These are phyloP conservation scores for Marronus borbonicus DNA, from an alignment of 2,888 invertebrate species.

Conservation along the genomic window DNA sequence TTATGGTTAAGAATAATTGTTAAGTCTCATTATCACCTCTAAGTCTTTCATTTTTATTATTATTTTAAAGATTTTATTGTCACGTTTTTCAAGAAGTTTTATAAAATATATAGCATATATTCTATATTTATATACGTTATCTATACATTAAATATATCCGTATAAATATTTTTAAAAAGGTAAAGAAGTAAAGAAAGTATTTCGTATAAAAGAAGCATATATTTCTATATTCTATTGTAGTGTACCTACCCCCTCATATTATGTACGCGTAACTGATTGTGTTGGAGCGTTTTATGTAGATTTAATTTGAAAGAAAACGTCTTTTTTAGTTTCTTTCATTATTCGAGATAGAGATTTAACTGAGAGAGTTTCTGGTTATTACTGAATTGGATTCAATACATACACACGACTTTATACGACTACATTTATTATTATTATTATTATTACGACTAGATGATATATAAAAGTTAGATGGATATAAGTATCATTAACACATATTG, in stretches of 20 bases:
- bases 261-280: constrained; percentile 11
- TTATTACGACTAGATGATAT: constrained; percentile 5
- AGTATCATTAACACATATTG: background rate
- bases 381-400: background rate
- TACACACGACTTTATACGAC: background rate
- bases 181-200: constrained; percentile 35
- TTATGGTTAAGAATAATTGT: constrained; percentile 45
- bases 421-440: constrained; percentile 16
- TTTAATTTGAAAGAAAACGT: background rate
- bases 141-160: constrained; percentile 12
- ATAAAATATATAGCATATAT: constrained; percentile 11
- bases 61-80: constrained; percentile 49
- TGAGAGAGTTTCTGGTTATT: background rate
- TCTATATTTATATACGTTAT: constrained; percentile 34
- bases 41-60: constrained; percentile 51
- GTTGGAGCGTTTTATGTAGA: background rate
- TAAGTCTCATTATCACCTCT: constrained; percentile 53
- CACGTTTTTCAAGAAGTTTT: constrained; percentile 41
- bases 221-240: constrained; percentile 30
- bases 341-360: background rate
- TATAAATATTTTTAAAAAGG: constrained; percentile 20
- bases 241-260: background rate
- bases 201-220: constrained; percentile 38
- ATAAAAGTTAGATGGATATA: background rate
- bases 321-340: background rate